Evolutionary conservation across 1,140 invertebrate genomes (phyloP), one percentile per base, ranked within the genome.

Genomic region (Drosophila virilis): DNA sequence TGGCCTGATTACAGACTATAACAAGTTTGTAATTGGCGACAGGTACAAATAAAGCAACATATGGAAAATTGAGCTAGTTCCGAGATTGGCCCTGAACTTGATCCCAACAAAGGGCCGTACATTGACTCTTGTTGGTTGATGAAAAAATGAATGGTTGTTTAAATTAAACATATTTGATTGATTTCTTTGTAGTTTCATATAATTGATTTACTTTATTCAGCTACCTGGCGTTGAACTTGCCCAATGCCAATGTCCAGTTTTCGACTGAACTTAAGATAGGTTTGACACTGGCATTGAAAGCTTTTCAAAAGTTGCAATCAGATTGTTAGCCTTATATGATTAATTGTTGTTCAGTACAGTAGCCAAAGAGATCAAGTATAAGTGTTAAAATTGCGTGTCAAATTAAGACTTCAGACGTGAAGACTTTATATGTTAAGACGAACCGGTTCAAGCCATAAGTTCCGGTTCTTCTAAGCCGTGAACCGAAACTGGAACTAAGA

Each of bases 241-340:
- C 13, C 64, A 73, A 73, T 65, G 70, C 42, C 51, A 54, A n/a
- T 61, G 64, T 8, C 57, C 57, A 55, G 64, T 17, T 38, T 66
- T 51, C 7, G 13, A n/a, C 28, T 12, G 33, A 54, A n/a, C 15
- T 48, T 51, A 50, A 35, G 15, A 48, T 37, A 54, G 40, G 12
- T 45, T 54, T 60, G 57, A 13, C 65, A 74, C 57, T 74, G 71
- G 42, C 50, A 54, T 50, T 71, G 60, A 64, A 37, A 54, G 42
- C 51, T 54, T 55, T 62, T 33, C 15, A 54, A 43, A 42, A 32
- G 8, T 15, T 35, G 15, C 45, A 17, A 32, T n/a, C 9, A 28
- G 28, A n/a, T 58, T 58, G 22, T 35, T 9, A 2, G 13, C 40
- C 13, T 45, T 55, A 12, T 45, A 33, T 32, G 22, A n/a, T 40